These are phyloP conservation scores for Penaeus monodon DNA, from an alignment of 2,888 invertebrate species.

Conservation along the genomic window DNA sequence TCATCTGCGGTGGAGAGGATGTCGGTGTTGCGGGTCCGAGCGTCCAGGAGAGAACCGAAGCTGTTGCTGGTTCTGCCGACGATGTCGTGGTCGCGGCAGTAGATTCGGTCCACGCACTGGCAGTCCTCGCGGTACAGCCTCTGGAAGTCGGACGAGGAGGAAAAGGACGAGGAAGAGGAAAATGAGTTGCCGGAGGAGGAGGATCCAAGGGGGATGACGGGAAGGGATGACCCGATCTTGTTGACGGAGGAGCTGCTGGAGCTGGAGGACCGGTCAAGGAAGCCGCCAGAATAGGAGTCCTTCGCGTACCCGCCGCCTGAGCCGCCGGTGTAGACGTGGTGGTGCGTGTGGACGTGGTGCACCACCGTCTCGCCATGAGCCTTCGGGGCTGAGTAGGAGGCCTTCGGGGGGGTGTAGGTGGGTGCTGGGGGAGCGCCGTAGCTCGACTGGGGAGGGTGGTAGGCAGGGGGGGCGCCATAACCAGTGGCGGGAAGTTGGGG, in stretches of 20 bases:
- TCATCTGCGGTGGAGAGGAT: slow-evolving; percentile 47
- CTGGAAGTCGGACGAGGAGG: background rate
- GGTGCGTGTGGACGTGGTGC: slow-evolving; percentile 59
- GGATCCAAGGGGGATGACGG: background rate
- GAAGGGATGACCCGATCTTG: background rate
- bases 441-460: slow-evolving; percentile 37
- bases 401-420: slow-evolving; percentile 26
- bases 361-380: slow-evolving; percentile 18
- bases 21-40: slow-evolving; percentile 43
- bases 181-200: background rate
- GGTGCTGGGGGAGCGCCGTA: slow-evolving; percentile 26
- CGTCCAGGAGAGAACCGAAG: slow-evolving; percentile 45
- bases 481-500: background rate
- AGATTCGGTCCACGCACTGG: slow-evolving; percentile 65
- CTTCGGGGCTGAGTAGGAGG: slow-evolving; percentile 39
- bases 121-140: slow-evolving; percentile 57
- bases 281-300: slow-evolving; percentile 5
- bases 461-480: background rate
- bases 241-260: background rate
- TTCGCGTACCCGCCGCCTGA: background rate
- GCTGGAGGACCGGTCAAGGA: background rate
- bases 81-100: slow-evolving; percentile 65
- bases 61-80: slow-evolving; percentile 41
- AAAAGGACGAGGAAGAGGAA: background rate
- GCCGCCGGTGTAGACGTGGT: slow-evolving; percentile 50